A percentile compares a stretch with the other conserved stretches of the same genome.
Conservation (phyloP, 1,140 invertebrate genomes). For the Drosophila auraria region DNA sequence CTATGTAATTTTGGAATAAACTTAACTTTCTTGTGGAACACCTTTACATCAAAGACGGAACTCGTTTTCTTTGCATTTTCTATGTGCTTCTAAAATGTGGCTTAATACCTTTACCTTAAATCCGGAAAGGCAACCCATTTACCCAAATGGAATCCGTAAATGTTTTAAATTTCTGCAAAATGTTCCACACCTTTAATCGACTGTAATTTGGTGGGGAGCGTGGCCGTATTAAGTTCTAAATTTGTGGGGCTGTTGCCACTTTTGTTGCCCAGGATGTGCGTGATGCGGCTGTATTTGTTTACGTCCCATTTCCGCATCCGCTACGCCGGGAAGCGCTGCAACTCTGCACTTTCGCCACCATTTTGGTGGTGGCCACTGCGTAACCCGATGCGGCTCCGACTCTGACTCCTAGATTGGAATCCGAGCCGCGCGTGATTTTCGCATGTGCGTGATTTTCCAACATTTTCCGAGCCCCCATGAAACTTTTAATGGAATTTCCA, state of each 20-base stretch:
- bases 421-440: constrained; percentile 2
- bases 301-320: constrained; percentile 74
- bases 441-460: constrained; percentile 66
- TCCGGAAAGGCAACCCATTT: too few species aligned
- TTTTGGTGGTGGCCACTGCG: constrained; percentile 20
- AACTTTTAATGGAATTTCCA: constrained; percentile 77
- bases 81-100: too few species aligned
- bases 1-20: too few species aligned
- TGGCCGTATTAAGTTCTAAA: not conserved
- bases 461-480: constrained; percentile 53
- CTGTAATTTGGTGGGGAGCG: not conserved
- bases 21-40: too few species aligned
- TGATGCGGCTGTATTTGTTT: constrained; percentile 68
- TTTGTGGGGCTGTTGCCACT: constrained; percentile 15
- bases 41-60: not conserved
- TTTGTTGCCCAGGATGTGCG: constrained; percentile 62
- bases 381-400: constrained; percentile 48
- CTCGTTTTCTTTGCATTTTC: not conserved
- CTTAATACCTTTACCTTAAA: too few species aligned
- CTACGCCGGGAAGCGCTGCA: constrained; percentile 23
- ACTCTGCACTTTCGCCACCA: constrained; percentile 31
- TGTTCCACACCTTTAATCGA: not conserved
- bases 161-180: not conserved
- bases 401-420: not conserved
- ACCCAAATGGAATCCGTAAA: not conserved